A percentile compares a stretch with the other conserved stretches of the same genome.
phyloP scores from a whole-genome alignment of 2,113 vertebrate genomes.

The Grallaria varia region DNA sequence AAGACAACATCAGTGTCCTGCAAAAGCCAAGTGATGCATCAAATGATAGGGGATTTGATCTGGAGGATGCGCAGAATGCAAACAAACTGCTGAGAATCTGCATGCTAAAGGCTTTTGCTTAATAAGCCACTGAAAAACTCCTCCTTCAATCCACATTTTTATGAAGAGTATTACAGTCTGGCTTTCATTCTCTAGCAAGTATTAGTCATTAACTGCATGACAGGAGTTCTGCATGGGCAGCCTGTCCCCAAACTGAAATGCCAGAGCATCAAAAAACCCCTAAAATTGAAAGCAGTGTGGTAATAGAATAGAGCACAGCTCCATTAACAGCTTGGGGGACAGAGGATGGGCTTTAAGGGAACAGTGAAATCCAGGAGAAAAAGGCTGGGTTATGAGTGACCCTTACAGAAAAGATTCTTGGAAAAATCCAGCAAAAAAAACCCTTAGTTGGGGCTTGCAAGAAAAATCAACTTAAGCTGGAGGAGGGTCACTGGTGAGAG shows the following conservation, averaged over 20 bases:
- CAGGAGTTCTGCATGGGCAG: background rate
- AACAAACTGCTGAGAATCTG: background rate
- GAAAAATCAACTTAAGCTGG: background rate
- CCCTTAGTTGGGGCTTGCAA: rapidly evolving
- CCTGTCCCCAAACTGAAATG: background rate
- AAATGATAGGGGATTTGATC: background rate
- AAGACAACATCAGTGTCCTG: background rate
- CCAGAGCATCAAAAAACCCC: background rate
- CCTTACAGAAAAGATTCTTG: background rate
- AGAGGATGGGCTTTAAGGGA: background rate
- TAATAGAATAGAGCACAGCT: background rate
- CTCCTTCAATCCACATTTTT: background rate
- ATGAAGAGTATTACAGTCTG: background rate
- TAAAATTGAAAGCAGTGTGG: background rate
- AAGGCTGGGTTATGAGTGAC: background rate
- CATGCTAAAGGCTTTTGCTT: background rate
- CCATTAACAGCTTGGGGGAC: background rate
- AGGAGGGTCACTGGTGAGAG: background rate
- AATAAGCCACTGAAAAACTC: background rate
- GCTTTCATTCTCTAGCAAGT: background rate
- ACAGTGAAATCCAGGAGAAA: background rate
- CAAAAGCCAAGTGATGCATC: background rate
- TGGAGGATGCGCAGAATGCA: background rate
- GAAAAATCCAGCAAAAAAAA: background rate
- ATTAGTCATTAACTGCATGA: background rate